A percentile compares a stretch with the other conserved stretches of the same genome.
phyloP scores from a whole-genome alignment of 1,140 invertebrate species.

The Trichonephila clavipes region DNA sequence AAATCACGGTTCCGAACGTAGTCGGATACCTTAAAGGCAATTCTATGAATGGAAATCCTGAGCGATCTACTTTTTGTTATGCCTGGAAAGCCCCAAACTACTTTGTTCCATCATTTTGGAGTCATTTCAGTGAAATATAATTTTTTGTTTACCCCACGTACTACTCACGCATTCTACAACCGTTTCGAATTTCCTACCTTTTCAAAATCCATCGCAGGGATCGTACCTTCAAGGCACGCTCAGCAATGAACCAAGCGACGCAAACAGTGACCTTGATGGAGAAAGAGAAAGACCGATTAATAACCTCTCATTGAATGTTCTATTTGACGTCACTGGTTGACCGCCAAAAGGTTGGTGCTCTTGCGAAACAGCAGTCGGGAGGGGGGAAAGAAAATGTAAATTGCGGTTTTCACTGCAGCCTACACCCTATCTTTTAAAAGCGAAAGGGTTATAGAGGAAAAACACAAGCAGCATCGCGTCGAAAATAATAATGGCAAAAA shows the following conservation, averaged over 20 bases:
- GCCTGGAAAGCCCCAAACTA: too few relatives aligned
- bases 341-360: conserved; percentile 49
- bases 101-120: too few relatives aligned
- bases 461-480: not conserved
- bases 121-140: too few relatives aligned
- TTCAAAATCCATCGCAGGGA: not conserved
- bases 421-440: not conserved
- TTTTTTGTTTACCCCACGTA: too few relatives aligned
- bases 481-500: not conserved
- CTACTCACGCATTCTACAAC: not conserved
- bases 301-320: conserved; percentile 41
- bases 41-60: too few relatives aligned
- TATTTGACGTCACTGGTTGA: conserved; percentile 56
- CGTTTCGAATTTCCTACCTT: not conserved
- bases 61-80: too few relatives aligned
- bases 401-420: conserved; percentile 14
- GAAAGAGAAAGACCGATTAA: conserved; percentile 23
- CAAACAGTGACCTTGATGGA: not conserved
- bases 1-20: too few relatives aligned
- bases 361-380: conserved; percentile 36
- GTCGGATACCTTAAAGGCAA: too few relatives aligned
- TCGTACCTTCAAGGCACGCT: not conserved
- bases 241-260: not conserved
- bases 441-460: not conserved
- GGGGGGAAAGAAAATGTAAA: conserved; percentile 14